phyloP scores from a whole-genome alignment of 2,797 vertebrate species.

The Sciurus vulgaris region DNA sequence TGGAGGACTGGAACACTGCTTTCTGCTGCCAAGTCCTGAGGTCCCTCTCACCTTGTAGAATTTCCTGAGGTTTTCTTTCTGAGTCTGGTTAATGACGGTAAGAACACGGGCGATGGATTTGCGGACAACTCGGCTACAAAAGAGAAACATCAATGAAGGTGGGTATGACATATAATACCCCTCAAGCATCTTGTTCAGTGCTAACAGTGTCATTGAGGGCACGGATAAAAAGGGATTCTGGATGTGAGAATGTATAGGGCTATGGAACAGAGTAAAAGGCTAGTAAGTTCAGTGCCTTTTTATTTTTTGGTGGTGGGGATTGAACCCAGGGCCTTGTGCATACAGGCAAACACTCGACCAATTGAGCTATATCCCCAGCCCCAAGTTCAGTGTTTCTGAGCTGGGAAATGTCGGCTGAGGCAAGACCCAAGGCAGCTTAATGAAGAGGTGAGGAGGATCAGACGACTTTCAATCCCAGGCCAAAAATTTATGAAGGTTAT shows the following conservation, averaged over 20 bases:
- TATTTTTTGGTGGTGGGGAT: no score
- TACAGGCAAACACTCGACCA: no score
- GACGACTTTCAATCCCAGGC: neutral
- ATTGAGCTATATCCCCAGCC: no score
- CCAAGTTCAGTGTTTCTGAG: neutral
- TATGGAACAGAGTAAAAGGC: neutral
- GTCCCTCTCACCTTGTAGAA: constrained; percentile 95
- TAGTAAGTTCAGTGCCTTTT: neutral
- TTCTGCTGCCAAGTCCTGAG: neutral
- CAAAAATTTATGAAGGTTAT: neutral
- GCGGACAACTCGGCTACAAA: constrained; percentile 95
- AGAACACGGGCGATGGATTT: constrained; percentile 98
- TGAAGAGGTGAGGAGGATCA: neutral
- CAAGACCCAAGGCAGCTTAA: neutral
- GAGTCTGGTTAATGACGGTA: constrained; percentile 99
- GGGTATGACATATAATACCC: neutral
- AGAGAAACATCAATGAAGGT: neutral
- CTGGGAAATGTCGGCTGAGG: neutral
- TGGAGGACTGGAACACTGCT: neutral
- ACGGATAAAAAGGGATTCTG: neutral
- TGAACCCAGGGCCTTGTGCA: no score
- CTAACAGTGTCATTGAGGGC: neutral
- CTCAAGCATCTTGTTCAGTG: neutral
- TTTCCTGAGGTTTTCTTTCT: constrained; percentile 99
- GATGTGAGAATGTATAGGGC: no score